phyloP scores from a whole-genome alignment of 2,888 invertebrate genomes.

The Caenorhabditis sinica region DNA sequence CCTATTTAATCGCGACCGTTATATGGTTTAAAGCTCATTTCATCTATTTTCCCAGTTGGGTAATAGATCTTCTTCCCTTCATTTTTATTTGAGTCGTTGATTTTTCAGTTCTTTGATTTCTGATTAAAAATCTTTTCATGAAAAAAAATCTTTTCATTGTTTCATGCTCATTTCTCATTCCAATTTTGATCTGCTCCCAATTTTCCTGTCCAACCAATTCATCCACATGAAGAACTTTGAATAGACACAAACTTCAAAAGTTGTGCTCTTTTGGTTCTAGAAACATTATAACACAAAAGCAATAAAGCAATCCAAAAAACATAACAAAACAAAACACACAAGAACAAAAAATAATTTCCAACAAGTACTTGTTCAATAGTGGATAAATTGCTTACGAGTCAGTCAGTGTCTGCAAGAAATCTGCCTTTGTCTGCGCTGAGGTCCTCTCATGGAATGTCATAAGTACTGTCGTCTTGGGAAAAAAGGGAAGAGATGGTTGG shows the following conservation, averaged over 20 bases:
- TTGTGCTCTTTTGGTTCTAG: too few species aligned
- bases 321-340: not conserved
- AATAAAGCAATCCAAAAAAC: not conserved
- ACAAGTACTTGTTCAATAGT: conserved; percentile 37
- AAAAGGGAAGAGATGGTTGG: conserved; percentile 2
- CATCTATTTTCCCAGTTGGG: not conserved
- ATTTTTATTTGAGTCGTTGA: not conserved
- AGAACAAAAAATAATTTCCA: conserved; percentile 17
- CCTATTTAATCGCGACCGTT: conserved; percentile 37
- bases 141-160: not conserved
- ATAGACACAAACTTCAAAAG: too few species aligned
- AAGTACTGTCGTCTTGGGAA: conserved; percentile 43
- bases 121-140: too few species aligned
- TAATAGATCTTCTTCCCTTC: not conserved
- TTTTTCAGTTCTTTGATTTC: not conserved
- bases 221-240: too few species aligned
- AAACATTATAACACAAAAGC: not conserved
- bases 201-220: too few species aligned
- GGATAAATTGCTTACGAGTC: conserved; percentile 47
- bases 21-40: conserved; percentile 37
- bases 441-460: conserved; percentile 43
- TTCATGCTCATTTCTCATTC: not conserved
- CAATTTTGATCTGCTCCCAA: too few species aligned
- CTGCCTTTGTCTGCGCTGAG: conserved; percentile 47
- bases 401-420: conserved; percentile 37